Base-by-base conservation (phyloP, 2,888 invertebrate species). In the Carterocephalus palaemon region DNA sequence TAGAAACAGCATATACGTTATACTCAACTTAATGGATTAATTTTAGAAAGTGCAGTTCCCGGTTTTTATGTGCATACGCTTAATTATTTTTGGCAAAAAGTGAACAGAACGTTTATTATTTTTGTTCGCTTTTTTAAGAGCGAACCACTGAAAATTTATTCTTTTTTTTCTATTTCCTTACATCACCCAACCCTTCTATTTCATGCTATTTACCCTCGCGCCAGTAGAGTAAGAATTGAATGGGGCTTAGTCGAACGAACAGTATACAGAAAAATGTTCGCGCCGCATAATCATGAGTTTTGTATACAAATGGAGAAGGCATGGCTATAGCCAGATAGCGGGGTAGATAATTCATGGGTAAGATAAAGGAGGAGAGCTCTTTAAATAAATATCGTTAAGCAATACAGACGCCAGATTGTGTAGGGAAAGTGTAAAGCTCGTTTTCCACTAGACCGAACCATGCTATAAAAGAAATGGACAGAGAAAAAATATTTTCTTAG, bases 171-270 rank as follows among this genome's bases (percentile, higher is more conserved):
- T 38, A 45, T 45, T 45, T 37, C 37, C 45, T 45, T 23, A 45
- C 45, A 20, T 24, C 24, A 38, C 45, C 45, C 45, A 37, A 31
- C 45, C 45, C 45, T 45, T 37, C 29, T 38, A 38, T 45, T 45
- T 45, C 38, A 38, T 45, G 45, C 45, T 45, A 45, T 45, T 45
- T 45, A 45, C 45, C 45, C 38, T 38, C 45, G 15, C 32, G 38
- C 45, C 45, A 38, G 38, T 45, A 45, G 38, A 45, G 45, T 45
- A 38, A 37, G 13, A 13, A 32, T 37, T 45, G 45, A 45, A 45
- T 45, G 24, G 45, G 38, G 32, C 38, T 45, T 38, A 32, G 17
- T 32, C 37, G 37, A 45, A 45, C 43, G 37, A 36, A 43, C 23
- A 38, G 37, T 6, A 22, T 6, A 22, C 36, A 45, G 45, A 24